These are phyloP conservation scores for Drosophila arizonae DNA, from an alignment of 1,140 invertebrate genomes.

Conservation along the genomic window DNA sequence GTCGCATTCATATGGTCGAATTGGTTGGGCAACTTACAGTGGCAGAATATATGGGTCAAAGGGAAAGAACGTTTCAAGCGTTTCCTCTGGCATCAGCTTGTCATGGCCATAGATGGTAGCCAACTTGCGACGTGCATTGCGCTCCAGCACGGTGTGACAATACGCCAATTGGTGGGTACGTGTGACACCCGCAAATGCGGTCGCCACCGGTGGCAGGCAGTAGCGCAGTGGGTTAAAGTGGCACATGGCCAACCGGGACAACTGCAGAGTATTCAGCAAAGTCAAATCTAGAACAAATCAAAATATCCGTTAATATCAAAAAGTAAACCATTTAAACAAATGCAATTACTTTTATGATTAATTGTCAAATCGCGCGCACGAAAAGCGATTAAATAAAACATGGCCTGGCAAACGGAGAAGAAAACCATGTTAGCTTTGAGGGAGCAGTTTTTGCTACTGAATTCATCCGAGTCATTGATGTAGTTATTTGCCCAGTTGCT, in stretches of 20 bases:
- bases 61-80: constrained; percentile 89
- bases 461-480: constrained; percentile 85
- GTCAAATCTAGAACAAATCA: constrained; percentile 86
- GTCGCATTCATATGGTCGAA: constrained; percentile 19
- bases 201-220: constrained; percentile 89
- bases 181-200: constrained; percentile 92
- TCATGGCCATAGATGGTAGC: constrained; percentile 84
- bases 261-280: constrained; percentile 91
- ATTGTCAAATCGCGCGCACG: constrained; percentile 92
- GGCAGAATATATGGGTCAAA: constrained; percentile 91
- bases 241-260: constrained; percentile 92
- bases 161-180: constrained; percentile 95
- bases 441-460: constrained; percentile 83
- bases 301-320: constrained; percentile 36
- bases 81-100: constrained; percentile 82
- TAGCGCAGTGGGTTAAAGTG: constrained; percentile 92
- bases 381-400: constrained; percentile 96
- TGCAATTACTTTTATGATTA: constrained; percentile 87
- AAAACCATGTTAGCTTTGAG: constrained; percentile 91
- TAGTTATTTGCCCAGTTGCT: constrained; percentile 90
- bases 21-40: constrained; percentile 44
- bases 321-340: neutral
- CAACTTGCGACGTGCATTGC: constrained; percentile 89
- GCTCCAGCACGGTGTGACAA: constrained; percentile 94
- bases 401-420: constrained; percentile 93